Percentiles rank a stretch among this genome's conserved stretches.
These are phyloP conservation scores for Bos javanicus DNA, from an alignment of 2,113 vertebrate genomes.

Conservation along the genomic window DNA sequence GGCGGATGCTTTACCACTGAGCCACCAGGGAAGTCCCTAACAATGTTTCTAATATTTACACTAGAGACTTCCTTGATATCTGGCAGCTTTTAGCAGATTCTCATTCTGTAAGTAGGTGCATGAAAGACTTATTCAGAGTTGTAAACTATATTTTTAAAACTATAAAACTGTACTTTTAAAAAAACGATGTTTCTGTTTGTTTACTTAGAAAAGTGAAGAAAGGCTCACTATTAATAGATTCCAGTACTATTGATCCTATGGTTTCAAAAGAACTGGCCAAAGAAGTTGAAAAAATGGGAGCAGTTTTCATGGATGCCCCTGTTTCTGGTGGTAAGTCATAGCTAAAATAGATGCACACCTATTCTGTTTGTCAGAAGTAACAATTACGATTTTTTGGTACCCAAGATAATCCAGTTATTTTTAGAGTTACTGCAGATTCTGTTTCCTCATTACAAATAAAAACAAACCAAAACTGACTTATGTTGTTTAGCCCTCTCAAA, in stretches of 20 bases:
- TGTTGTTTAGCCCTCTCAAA: background rate
- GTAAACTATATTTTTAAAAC: constrained; percentile 21
- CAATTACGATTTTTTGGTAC: background rate
- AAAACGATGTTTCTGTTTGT: constrained; percentile 49
- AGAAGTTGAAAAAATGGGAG: constrained; percentile 95
- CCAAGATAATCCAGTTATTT: background rate
- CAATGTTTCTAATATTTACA: constrained; percentile 33
- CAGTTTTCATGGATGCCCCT: constrained; percentile 98
- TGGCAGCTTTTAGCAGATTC: constrained; percentile 11
- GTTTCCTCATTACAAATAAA: constrained; percentile 19
- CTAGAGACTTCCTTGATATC: background rate
- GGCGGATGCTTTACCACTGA: background rate
- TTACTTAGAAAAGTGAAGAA: constrained; percentile 95
- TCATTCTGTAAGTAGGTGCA: background rate
- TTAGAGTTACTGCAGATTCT: background rate
- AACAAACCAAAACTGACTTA: background rate
- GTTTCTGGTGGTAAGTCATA: constrained; percentile 94
- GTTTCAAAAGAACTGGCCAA: constrained; percentile 95
- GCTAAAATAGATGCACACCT: background rate
- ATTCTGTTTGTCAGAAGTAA: background rate
- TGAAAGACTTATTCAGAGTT: constrained; percentile 35
- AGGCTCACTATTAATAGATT: constrained; percentile 97
- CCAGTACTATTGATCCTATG: constrained; percentile 97
- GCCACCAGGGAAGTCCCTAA: background rate
- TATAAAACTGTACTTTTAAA: background rate